Conservation (phyloP, 2,113 vertebrate genomes). For the Leptodactylus fuscus region DNA sequence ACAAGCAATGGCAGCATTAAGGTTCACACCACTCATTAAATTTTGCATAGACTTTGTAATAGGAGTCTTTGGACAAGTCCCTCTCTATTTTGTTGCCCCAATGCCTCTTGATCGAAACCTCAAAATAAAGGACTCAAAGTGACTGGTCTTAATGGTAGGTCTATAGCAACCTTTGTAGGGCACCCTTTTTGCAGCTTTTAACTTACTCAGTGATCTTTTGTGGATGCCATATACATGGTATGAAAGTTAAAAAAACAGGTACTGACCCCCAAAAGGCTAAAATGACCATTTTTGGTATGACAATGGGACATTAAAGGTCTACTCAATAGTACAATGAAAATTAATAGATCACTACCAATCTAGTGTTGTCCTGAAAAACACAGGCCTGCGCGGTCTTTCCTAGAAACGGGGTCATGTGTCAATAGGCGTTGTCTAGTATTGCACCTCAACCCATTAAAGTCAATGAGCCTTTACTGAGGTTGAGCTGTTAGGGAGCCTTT, state of each 20-base stretch:
- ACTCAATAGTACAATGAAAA: too few relatives aligned
- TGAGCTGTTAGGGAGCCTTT: too few relatives aligned
- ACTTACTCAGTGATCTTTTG: too few relatives aligned
- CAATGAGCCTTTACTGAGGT: too few relatives aligned
- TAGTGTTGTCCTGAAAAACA: too few relatives aligned
- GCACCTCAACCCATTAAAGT: too few relatives aligned
- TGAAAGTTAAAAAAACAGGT: background rate
- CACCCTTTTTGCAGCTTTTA: too few relatives aligned
- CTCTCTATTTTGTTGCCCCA: background rate
- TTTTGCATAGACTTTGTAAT: background rate
- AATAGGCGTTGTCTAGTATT: background rate
- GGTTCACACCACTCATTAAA: background rate
- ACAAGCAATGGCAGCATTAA: background rate
- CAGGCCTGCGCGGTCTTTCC: too few relatives aligned
- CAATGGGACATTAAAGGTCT: background rate
- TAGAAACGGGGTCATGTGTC: too few relatives aligned
- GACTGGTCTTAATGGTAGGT: background rate
- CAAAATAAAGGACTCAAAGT: background rate
- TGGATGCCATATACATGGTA: too few relatives aligned
- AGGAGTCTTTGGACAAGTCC: background rate
- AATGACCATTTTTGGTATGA: background rate
- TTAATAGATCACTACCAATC: too few relatives aligned
- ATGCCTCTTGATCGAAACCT: background rate
- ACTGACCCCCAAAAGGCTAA: too few relatives aligned
- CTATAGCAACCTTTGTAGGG: background rate